Base-by-base conservation (phyloP, 2,797 vertebrate genomes). In the Rhynchotus rufescens region DNA sequence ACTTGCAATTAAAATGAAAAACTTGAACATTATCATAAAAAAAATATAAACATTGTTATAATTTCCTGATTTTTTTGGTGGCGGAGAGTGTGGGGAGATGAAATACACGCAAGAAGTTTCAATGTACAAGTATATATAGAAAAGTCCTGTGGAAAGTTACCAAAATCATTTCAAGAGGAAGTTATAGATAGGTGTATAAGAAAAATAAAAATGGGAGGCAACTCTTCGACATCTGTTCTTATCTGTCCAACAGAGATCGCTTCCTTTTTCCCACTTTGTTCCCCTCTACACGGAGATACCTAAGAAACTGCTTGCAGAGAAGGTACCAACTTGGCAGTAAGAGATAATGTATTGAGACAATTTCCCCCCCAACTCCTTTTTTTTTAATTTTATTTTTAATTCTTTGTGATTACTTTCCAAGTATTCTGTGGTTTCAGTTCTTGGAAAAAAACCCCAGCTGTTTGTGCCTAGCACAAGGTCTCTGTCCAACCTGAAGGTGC, bases 401-500 rank as follows among this genome's bases (percentile, higher is more conserved):
- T n/a, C 8, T 40, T 5, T n/a, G 5, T 68, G 51, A 26, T 81
- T 81, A 21, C 51, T 90, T 88, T 84, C 26, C 80, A 86, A 85
- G 56, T 72, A 49, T 86, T 88, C 60, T 68, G 65, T 82, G 67
- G 77, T 82, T 93, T 89, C 60, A 38, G 8, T 93, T 95, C 44
- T 86, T 89, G 74, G 79, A 65, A 91, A 45, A 51, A 51, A 45
- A 45, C 42, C 42, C 3, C 3, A 1, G 44, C 66, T 73, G 56
- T 87, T 90, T 92, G 56, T 2, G 7, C 34, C 73, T 76, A 56
- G 22, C 56, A 76, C 60, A 34, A 92, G 67, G 7, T 89, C 72
- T 91, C 87, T 91, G 80, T 93, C 88, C 85, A 88, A 8, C 36
- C 54, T 80, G 80, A 74, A 80, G 75, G 78, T 91, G 57, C 83